Evolutionary conservation across 2,888 invertebrate genomes (phyloP).

Genomic region (Mamestra brassicae): DNA sequence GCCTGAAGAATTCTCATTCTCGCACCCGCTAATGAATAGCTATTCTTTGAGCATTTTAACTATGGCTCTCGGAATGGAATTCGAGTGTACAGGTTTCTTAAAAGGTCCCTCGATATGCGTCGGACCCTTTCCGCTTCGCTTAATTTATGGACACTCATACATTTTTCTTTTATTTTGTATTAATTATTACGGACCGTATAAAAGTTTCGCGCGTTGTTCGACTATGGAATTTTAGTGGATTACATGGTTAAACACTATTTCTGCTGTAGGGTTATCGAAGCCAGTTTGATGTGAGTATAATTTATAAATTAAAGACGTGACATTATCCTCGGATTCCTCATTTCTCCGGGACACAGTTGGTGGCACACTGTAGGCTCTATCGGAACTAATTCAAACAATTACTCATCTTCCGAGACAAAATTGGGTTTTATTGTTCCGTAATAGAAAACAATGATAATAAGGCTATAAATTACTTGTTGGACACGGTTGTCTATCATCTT

Average conservation of each 20-base stretch:
- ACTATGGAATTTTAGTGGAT: constrained; percentile 67
- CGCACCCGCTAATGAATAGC: constrained; percentile 91
- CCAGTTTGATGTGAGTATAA: background rate
- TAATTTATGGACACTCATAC: constrained; percentile 86
- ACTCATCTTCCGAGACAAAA: constrained; percentile 74
- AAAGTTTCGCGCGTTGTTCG: constrained; percentile 80
- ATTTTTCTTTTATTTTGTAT: constrained; percentile 85
- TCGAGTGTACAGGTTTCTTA: constrained; percentile 89
- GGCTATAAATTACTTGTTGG: constrained; percentile 83
- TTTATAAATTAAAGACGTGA: constrained; percentile 44
- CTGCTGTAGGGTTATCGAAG: constrained; percentile 15
- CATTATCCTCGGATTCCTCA: constrained; percentile 57
- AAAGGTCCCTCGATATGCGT: constrained; percentile 89
- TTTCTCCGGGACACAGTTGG: constrained; percentile 58
- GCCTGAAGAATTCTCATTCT: constrained; percentile 90
- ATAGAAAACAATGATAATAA: constrained; percentile 84
- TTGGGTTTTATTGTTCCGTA: constrained; percentile 79
- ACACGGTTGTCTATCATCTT: constrained; percentile 80
- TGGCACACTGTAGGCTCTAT: constrained; percentile 62
- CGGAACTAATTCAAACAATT: constrained; percentile 77
- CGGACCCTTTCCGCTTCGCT: constrained; percentile 88
- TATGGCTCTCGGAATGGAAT: constrained; percentile 90
- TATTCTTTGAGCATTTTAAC: constrained; percentile 91
- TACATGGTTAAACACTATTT: constrained; percentile 41
- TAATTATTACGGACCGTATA: constrained; percentile 84